These are phyloP conservation scores for Protomyctophum bolini DNA, from an alignment of 2,113 vertebrate species.

Conservation along the genomic window DNA sequence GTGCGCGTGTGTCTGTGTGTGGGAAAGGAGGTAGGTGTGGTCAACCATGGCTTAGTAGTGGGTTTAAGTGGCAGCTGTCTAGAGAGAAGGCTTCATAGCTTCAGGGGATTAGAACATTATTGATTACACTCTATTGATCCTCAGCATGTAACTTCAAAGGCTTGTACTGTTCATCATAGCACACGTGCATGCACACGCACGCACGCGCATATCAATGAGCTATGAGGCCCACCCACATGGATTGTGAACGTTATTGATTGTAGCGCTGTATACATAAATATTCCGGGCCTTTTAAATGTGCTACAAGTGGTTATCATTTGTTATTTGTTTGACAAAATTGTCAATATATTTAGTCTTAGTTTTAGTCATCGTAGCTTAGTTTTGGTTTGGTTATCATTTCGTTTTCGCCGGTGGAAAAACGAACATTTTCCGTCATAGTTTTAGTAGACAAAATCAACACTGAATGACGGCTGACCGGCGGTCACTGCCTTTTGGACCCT, in stretches of 20 bases:
- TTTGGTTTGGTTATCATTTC: too few species aligned
- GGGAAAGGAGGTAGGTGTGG: slow-evolving; percentile 47
- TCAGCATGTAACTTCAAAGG: background rate
- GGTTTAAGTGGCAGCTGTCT: slow-evolving; percentile 48
- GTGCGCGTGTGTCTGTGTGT: slow-evolving; percentile 4
- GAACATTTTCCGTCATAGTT: background rate
- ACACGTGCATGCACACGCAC: slow-evolving; percentile 14
- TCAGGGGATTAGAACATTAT: slow-evolving; percentile 48
- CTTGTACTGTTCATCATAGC: background rate
- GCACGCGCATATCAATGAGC: slow-evolving; percentile 23
- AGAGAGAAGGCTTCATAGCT: slow-evolving; percentile 36
- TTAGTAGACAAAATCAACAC: too few species aligned
- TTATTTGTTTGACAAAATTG: too few species aligned
- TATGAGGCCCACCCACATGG: background rate
- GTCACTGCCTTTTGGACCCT: too few species aligned
- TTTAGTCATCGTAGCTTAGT: too few species aligned
- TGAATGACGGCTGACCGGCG: too few species aligned
- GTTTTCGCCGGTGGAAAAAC: slow-evolving; percentile 29
- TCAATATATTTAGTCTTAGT: too few species aligned
- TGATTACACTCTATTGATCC: slow-evolving; percentile 43
- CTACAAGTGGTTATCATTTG: too few species aligned
- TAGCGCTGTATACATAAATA: slow-evolving; percentile 50
- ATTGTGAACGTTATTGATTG: slow-evolving; percentile 31
- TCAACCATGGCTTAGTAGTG: slow-evolving; percentile 33
- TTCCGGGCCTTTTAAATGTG: slow-evolving; percentile 25